Percentiles rank a stretch among this genome's conserved stretches.
phyloP scores from a whole-genome alignment of 2,113 vertebrate genomes.

The Pterocles gutturalis region DNA sequence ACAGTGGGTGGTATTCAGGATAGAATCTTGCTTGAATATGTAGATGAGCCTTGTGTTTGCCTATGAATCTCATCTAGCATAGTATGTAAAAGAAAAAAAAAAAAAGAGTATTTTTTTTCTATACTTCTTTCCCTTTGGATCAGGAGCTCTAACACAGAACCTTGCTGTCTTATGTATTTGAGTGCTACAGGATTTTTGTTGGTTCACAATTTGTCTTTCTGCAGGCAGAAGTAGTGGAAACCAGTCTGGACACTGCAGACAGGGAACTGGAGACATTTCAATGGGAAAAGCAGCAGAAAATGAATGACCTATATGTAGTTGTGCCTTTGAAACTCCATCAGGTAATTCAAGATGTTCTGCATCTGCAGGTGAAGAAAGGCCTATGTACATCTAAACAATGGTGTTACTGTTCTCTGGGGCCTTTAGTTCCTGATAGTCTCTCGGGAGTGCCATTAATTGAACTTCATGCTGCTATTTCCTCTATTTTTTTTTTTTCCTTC shows the following conservation, averaged over 20 bases:
- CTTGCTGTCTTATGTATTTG: neutral
- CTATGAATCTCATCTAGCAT: neutral
- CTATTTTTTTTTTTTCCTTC: neutral
- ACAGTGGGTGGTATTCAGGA: neutral
- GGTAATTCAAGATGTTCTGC: slow-evolving; percentile 72
- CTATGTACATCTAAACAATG: neutral
- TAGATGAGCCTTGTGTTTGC: neutral
- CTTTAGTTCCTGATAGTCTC: neutral
- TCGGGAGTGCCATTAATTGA: neutral
- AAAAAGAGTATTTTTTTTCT: neutral
- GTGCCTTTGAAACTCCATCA: slow-evolving; percentile 91
- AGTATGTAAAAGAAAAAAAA: neutral
- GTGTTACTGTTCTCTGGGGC: neutral
- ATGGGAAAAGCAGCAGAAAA: slow-evolving; percentile 88
- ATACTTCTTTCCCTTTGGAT: neutral
- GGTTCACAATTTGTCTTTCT: neutral
- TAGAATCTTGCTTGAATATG: neutral
- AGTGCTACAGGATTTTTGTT: neutral
- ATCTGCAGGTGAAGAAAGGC: neutral
- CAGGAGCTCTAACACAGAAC: neutral
- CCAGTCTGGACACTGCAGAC: slow-evolving; percentile 74
- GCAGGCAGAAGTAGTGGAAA: slow-evolving; percentile 82
- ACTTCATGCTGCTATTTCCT: neutral
- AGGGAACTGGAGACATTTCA: slow-evolving; percentile 85
- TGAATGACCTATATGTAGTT: slow-evolving; percentile 88